Evolutionary conservation across 2,113 vertebrate genomes (phyloP), one percentile per base, ranked within the genome.

Genomic region (Carassius auratus): DNA sequence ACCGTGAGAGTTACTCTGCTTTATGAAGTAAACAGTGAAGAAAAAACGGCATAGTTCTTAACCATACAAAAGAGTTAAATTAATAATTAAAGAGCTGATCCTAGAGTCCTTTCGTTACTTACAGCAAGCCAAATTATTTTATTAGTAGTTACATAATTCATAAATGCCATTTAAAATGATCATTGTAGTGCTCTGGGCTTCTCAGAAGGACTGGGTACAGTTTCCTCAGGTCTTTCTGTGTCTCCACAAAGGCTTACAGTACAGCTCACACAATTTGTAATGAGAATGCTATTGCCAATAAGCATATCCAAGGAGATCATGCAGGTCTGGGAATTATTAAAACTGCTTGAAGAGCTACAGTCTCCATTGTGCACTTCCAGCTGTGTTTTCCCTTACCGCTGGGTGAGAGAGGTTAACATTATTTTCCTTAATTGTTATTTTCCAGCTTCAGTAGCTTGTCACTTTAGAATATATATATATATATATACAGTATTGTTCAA

Each of bases 251-350:
- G 36, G 36, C 36, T 73, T 74, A n/a, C 14, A 83, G 30, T 19
- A 52, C 42, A 15, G 26, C 19, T 21, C 48, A 68, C 42, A 64
- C 55, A 74, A 57, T 76, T 55, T 87, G 57, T 50, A 79, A 57
- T 66, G 30, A 50, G 6, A 14, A 23, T 57, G 52, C 19, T n/a
- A 69, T 19, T 80, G 13, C 19, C 76, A 74, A 23, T 55, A 15
- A 59, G 52, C 21, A 42, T 19, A 26, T 38, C 68, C 81, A 74
- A 59, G 30, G 13, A 59, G 68, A 55, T 15, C 12, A 69, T 42
- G 52, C n/a, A 33, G 23, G 75, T 38, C 73, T 79, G 38, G 36
- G 66, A 84, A 50, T 14, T 78, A 79, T 84, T 45, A 83, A 81
- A 23, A 33, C 10, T 10, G 36, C 57, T 73, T 73, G 64, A 52